A percentile compares a stretch with the other conserved stretches of the same genome.
These are phyloP conservation scores for Pristionchus exspectatus DNA, from an alignment of 2,888 invertebrate genomes.

Conservation along the genomic window DNA sequence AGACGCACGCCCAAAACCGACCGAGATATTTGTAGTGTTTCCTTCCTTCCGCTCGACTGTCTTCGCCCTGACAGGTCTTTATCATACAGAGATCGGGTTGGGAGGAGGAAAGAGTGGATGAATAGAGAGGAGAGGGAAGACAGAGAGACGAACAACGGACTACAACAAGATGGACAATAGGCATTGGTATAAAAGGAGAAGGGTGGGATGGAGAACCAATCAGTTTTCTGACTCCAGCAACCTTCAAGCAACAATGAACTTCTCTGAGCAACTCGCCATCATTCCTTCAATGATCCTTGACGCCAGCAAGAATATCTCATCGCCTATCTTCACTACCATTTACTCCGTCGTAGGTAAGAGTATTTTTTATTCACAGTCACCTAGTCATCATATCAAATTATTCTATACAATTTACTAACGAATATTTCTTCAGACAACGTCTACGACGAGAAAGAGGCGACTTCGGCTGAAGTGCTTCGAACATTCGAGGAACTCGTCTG, in stretches of 20 bases:
- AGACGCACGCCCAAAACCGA: background rate
- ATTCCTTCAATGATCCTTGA: constrained; percentile 24
- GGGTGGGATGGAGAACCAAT: background rate
- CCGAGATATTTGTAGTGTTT: background rate
- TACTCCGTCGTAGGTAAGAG: background rate
- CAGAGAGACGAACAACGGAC: background rate
- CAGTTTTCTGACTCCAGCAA: background rate
- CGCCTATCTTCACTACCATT: background rate
- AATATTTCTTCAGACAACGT: background rate
- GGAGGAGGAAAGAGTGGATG: background rate
- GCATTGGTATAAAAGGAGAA: background rate
- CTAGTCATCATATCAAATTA: background rate
- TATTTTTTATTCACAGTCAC: background rate
- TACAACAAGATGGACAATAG: background rate
- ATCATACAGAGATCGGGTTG: background rate
- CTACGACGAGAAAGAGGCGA: background rate
- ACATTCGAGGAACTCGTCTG: background rate
- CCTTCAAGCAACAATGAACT: background rate
- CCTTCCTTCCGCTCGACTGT: background rate
- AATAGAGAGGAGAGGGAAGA: background rate
- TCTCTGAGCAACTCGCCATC: background rate
- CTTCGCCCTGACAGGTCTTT: background rate
- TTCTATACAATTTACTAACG: background rate
- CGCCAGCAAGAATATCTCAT: background rate
- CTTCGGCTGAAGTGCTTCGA: background rate